A percentile compares a stretch with the other conserved stretches of the same genome.
Conservation (phyloP, 2,113 vertebrate species). For the Chinchilla lanigera region DNA sequence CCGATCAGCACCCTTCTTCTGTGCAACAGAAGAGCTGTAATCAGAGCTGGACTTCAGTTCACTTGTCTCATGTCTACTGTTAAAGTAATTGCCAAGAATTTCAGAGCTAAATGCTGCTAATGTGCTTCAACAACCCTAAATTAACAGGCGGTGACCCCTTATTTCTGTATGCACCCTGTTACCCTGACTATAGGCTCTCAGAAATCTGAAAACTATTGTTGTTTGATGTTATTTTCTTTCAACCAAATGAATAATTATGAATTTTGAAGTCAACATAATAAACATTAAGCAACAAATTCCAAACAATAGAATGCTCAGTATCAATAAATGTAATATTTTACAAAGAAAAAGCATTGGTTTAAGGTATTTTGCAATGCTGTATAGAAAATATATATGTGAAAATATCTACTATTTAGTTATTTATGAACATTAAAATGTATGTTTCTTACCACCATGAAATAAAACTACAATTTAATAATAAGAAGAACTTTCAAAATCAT, state of each 20-base stretch:
- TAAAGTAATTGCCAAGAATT: not conserved
- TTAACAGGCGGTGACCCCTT: not conserved
- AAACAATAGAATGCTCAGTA: not conserved
- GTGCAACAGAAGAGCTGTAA: not conserved
- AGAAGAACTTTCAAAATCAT: not conserved
- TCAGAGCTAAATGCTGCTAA: not conserved
- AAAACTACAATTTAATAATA: not conserved
- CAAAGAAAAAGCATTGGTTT: not conserved
- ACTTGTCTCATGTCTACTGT: not conserved
- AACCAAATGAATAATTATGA: conserved; percentile 23
- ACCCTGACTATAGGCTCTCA: not conserved
- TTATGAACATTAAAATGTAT: not conserved
- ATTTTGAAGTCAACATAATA: conserved; percentile 40
- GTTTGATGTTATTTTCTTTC: not conserved
- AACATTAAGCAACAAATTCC: conserved; percentile 38
- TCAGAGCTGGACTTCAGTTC: not conserved
- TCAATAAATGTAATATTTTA: not conserved
- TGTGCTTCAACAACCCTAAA: not conserved
- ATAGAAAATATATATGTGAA: not conserved
- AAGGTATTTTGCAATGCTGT: not conserved
- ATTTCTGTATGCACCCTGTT: not conserved
- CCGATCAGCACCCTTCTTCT: no score
- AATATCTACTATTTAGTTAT: not conserved
- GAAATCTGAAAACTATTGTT: not conserved
- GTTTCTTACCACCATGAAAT: not conserved